Conservation (phyloP, 2,113 vertebrate genomes). For the Silurus meridionalis region DNA sequence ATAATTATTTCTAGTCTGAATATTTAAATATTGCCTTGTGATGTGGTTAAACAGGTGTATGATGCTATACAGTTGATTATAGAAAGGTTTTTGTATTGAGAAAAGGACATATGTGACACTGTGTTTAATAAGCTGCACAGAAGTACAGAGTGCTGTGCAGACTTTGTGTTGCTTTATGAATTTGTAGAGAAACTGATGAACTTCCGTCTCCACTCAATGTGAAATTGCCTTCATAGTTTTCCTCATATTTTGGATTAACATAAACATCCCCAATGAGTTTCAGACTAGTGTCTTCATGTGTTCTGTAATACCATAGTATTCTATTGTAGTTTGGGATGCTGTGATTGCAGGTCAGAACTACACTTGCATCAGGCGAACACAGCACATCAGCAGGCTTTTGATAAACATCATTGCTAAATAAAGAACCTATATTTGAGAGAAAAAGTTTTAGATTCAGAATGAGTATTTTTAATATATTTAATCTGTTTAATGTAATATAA, state of each 20-base stretch:
- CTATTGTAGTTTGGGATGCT: slow-evolving; percentile 4
- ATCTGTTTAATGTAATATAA: neutral
- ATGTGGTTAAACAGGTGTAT: neutral
- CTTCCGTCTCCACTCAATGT: slow-evolving; percentile 57
- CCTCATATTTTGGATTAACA: neutral
- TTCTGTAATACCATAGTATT: slow-evolving; percentile 45
- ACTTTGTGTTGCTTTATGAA: neutral
- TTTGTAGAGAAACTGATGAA: slow-evolving; percentile 46
- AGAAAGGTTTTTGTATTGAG: slow-evolving; percentile 35
- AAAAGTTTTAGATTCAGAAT: too few relatives aligned
- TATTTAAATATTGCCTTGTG: too few relatives aligned
- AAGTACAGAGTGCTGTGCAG: slow-evolving; percentile 56
- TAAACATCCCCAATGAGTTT: slow-evolving; percentile 41
- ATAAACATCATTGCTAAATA: slow-evolving; percentile 17
- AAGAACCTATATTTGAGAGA: neutral
- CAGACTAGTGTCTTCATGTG: slow-evolving; percentile 17
- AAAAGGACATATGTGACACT: neutral
- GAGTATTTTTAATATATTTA: neutral
- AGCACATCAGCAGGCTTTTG: slow-evolving; percentile 37
- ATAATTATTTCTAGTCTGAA: too few relatives aligned
- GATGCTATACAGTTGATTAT: neutral
- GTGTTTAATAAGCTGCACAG: slow-evolving; percentile 58
- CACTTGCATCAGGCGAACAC: neutral
- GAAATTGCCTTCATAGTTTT: slow-evolving; percentile 33
- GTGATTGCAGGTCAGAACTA: slow-evolving; percentile 43